Percentiles rank a stretch among this genome's conserved stretches.
phyloP scores from a whole-genome alignment of 1,140 invertebrate species.

The Drosophila melanica region DNA sequence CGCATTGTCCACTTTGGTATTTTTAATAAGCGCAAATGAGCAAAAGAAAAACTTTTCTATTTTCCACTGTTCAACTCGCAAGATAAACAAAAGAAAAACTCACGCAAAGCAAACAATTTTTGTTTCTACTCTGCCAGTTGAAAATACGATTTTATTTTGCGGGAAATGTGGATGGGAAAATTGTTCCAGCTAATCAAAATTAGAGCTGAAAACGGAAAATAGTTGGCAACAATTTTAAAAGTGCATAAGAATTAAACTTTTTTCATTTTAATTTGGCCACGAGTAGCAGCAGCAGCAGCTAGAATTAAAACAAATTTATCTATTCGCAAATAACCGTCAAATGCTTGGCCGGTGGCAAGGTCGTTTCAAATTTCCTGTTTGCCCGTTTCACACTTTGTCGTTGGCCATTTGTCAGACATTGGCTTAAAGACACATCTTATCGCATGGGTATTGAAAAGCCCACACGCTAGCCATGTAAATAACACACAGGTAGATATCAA shows the following conservation, averaged over 20 bases:
- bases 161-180: slow-evolving; percentile 19
- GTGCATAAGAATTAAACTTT: slow-evolving; percentile 56
- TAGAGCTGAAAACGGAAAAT: slow-evolving; percentile 69
- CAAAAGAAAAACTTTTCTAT: slow-evolving; percentile 51
- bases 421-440: slow-evolving; percentile 33
- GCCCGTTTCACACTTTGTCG: not conserved
- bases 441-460: slow-evolving; percentile 36
- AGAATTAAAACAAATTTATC: slow-evolving; percentile 31
- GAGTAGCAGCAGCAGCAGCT: not conserved
- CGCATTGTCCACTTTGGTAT: slow-evolving; percentile 55
- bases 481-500: slow-evolving; percentile 46
- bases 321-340: slow-evolving; percentile 8
- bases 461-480: slow-evolving; percentile 42
- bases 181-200: slow-evolving; percentile 67
- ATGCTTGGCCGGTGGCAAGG: slow-evolving; percentile 15
- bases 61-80: slow-evolving; percentile 14
- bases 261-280: slow-evolving; percentile 43
- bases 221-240: slow-evolving; percentile 16
- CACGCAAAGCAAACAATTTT: not conserved
- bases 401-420: slow-evolving; percentile 38
- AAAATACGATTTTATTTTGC: slow-evolving; percentile 46
- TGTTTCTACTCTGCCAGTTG: slow-evolving; percentile 4
- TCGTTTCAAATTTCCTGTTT: not conserved
- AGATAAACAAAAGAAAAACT: slow-evolving; percentile 62
- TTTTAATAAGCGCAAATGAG: slow-evolving; percentile 71